A percentile compares a stretch with the other conserved stretches of the same genome.
Conservation (phyloP, 2,888 invertebrate genomes). For the Oscheius sp. region DNA sequence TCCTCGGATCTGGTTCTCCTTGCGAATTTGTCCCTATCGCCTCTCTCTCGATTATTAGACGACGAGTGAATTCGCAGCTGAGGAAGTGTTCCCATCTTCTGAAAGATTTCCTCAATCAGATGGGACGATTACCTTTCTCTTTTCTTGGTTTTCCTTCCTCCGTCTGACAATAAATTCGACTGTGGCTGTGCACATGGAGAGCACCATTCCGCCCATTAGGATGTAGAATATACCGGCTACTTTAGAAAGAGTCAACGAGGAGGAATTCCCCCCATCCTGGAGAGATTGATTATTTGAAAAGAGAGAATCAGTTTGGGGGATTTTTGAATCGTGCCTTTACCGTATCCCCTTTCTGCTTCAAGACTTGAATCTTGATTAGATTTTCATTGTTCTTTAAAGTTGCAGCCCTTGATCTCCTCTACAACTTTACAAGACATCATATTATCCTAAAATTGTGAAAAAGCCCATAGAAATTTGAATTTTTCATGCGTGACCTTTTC, state of each 20-base stretch:
- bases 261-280: slow-evolving; percentile 50
- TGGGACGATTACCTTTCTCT: slow-evolving; percentile 44
- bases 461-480: too few species aligned
- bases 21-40: neutral
- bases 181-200: slow-evolving; percentile 89
- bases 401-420: too few species aligned
- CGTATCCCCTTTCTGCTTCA: too few species aligned
- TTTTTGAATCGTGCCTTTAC: too few species aligned
- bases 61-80: neutral
- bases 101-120: slow-evolving; percentile 1
- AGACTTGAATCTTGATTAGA: too few species aligned
- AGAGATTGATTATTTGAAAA: slow-evolving; percentile 64
- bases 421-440: too few species aligned
- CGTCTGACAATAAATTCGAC: slow-evolving; percentile 84
- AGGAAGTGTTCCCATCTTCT: slow-evolving; percentile 17
- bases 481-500: too few species aligned
- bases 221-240: slow-evolving; percentile 98
- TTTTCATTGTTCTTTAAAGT: too few species aligned
- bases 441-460: too few species aligned
- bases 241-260: slow-evolving; percentile 79
- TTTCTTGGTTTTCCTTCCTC: slow-evolving; percentile 45
- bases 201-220: slow-evolving; percentile 87
- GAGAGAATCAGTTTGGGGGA: too few species aligned
- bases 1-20: slow-evolving; percentile 5
- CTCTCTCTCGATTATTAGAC: neutral